Percentiles rank a stretch among this genome's conserved stretches.
These are phyloP conservation scores for Parapristionchus giblindavisi DNA, from an alignment of 2,888 invertebrate species.

Conservation along the genomic window DNA sequence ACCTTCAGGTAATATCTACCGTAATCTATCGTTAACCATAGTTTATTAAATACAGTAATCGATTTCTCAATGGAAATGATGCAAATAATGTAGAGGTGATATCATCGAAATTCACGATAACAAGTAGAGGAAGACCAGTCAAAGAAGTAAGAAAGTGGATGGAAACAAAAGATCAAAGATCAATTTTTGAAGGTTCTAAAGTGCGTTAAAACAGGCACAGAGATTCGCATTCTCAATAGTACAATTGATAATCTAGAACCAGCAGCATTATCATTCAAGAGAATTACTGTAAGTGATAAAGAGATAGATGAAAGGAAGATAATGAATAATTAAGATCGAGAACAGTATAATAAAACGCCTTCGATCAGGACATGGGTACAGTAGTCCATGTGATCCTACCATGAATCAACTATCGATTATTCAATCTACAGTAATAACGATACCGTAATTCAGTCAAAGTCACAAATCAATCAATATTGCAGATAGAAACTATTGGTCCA, in stretches of 20 bases:
- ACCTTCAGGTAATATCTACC: conserved; percentile 9
- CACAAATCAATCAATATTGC: too few relatives aligned
- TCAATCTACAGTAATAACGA: conserved; percentile 16
- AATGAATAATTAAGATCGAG: not conserved
- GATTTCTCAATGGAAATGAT: conserved; percentile 11
- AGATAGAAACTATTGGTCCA: conserved; percentile 3
- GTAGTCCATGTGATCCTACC: not conserved
- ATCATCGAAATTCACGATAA: not conserved
- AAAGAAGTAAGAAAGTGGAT: conserved; percentile 2
- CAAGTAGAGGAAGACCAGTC: conserved; percentile 5
- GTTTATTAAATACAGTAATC: conserved; percentile 4
- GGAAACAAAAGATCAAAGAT: too few relatives aligned
- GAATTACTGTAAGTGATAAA: not conserved
- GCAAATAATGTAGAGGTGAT: not conserved
- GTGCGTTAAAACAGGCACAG: conserved; percentile 15
- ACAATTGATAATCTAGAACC: conserved; percentile 17
- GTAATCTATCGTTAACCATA: not conserved
- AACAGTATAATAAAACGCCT: conserved; percentile 17
- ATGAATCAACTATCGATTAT: conserved; percentile 20
- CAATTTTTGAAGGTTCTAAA: conserved; percentile 5
- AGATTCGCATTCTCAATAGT: not conserved
- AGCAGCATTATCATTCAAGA: not conserved
- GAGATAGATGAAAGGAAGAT: not conserved
- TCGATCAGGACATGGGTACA: conserved; percentile 10
- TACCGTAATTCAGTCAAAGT: not conserved